Conservation (phyloP, 2,113 vertebrate genomes). For the Syngnathus typhle region DNA sequence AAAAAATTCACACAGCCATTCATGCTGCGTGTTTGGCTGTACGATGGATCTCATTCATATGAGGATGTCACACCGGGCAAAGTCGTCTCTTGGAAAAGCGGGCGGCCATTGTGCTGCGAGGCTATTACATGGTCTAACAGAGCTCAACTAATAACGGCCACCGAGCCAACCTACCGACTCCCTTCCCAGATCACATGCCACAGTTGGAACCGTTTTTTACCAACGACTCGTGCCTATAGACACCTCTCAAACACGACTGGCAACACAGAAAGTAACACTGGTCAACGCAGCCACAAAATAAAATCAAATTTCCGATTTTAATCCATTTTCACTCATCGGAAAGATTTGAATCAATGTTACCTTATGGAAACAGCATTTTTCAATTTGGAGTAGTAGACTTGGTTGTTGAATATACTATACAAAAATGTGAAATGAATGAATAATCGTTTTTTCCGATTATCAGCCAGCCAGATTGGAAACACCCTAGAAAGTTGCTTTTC, state of each 20-base stretch:
- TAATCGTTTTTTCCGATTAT: too few species aligned
- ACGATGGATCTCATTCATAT: conserved; percentile 57
- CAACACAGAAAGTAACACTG: background rate
- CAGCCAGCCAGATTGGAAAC: background rate
- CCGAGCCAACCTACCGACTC: conserved; percentile 66
- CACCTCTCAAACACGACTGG: conserved; percentile 22
- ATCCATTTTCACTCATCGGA: background rate
- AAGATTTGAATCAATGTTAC: background rate
- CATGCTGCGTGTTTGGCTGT: conserved; percentile 44
- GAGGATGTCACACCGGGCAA: conserved; percentile 68
- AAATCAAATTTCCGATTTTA: background rate
- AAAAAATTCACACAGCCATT: conserved; percentile 55
- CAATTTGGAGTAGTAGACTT: too few species aligned
- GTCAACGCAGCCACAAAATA: background rate
- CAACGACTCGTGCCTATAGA: conserved; percentile 45
- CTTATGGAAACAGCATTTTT: background rate
- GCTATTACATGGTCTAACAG: conserved; percentile 78
- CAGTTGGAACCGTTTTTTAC: conserved; percentile 49
- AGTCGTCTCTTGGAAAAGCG: conserved; percentile 60
- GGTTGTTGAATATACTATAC: too few species aligned
- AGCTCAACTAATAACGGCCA: conserved; percentile 76
- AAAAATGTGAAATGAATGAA: too few species aligned
- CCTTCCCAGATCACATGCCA: conserved; percentile 64
- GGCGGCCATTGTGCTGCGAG: conserved; percentile 69
- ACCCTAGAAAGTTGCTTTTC: background rate